Conservation (phyloP, 2,797 vertebrate genomes). For the Notamacropus eugenii region DNA sequence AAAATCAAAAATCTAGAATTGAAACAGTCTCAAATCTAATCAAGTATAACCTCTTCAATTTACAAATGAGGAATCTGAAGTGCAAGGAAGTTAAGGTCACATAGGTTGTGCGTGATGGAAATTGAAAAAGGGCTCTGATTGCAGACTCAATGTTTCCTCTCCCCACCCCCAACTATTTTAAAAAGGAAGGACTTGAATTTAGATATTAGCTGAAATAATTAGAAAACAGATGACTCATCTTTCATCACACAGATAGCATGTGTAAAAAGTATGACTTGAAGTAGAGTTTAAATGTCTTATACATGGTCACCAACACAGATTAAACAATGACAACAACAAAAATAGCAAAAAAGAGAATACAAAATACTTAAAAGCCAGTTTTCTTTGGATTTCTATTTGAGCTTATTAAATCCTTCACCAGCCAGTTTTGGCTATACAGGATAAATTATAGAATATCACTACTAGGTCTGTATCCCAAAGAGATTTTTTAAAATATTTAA, state of each 20-base stretch:
- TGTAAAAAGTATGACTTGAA: neutral
- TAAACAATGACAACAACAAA: neutral
- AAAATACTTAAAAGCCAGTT: too few species aligned
- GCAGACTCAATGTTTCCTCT: neutral
- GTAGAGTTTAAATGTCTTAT: neutral
- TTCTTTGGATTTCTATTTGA: neutral
- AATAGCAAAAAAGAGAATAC: neutral
- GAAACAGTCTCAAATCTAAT: neutral
- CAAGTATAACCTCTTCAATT: neutral
- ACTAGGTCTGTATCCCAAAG: neutral
- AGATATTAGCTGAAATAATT: neutral
- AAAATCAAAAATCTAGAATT: neutral
- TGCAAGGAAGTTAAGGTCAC: neutral
- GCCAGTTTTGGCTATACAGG: neutral
- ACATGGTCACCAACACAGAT: neutral
- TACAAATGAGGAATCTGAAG: neutral
- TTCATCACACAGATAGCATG: neutral
- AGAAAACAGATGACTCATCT: neutral
- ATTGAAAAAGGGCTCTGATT: neutral
- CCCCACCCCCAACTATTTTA: neutral
- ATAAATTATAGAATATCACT: neutral
- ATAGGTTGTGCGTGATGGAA: neutral
- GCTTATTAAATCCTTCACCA: neutral
- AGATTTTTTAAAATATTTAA: neutral
- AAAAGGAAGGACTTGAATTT: neutral